Percentiles rank a stretch among this genome's conserved stretches.
Evolutionary conservation across 2,888 invertebrate genomes (phyloP).

Genomic region (Napeogenes sylphis): DNA sequence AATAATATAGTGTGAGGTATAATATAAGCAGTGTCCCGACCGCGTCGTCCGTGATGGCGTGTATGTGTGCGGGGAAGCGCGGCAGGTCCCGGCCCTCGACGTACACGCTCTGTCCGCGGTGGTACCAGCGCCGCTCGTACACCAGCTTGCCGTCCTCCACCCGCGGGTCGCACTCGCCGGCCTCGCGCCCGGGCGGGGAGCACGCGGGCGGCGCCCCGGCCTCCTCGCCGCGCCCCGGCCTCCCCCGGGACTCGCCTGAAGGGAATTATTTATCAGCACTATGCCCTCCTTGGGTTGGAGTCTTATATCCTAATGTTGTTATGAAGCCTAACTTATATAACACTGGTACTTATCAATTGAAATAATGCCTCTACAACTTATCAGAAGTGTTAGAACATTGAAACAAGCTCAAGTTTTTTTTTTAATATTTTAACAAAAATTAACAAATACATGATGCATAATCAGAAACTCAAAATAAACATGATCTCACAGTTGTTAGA

Average conservation of each 20-base stretch:
- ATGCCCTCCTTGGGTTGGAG: constrained; percentile 12
- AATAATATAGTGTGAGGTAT: no score
- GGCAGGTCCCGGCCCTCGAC: constrained; percentile 92
- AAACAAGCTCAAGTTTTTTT: no score
- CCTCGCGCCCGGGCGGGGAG: constrained; percentile 55
- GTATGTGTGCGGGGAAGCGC: constrained; percentile 92
- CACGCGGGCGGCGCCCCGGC: constrained; percentile 53
- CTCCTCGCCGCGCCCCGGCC: constrained; percentile 21
- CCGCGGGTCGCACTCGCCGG: constrained; percentile 84
- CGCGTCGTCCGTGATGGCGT: constrained; percentile 93
- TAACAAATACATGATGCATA: no score
- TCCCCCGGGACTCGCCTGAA: constrained; percentile 65
- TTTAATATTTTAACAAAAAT: background rate
- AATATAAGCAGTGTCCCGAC: constrained; percentile 64
- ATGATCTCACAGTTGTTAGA: constrained; percentile 53
- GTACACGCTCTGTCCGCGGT: constrained; percentile 94
- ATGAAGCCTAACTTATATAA: no score
- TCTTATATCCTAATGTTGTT: no score
- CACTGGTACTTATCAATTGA: no score
- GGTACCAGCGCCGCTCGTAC: constrained; percentile 96
- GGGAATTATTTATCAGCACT: constrained; percentile 19
- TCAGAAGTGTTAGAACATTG: no score
- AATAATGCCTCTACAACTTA: no score
- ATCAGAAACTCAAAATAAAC: no score
- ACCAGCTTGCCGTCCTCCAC: constrained; percentile 96